Conservation (phyloP, 2,113 vertebrate species). For the Ia io region DNA sequence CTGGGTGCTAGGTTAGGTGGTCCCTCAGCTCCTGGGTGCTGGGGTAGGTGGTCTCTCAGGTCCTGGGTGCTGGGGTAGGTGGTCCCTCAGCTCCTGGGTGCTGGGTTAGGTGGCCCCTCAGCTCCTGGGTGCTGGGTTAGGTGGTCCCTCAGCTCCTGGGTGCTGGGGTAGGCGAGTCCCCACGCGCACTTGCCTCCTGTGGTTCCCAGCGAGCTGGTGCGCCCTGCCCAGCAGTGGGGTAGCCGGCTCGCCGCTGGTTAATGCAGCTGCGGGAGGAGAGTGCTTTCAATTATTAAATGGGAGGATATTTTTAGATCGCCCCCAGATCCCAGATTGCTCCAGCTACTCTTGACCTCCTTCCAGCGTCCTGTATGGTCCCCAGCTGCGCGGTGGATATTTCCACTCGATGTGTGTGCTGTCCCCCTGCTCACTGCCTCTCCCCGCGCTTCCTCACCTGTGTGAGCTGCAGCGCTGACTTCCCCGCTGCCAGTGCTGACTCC, state of each 20-base stretch:
- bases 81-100: no score
- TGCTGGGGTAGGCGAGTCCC: no score
- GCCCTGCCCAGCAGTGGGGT: neutral
- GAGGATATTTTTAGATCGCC: constrained; percentile 48
- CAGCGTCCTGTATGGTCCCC: neutral
- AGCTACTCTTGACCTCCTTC: constrained; percentile 7
- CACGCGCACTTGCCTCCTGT: no score
- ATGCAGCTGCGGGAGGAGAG: neutral
- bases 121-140: no score
- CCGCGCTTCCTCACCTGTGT: neutral
- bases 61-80: no score
- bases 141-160: no score
- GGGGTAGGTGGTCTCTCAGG: no score
- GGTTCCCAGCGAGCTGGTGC: no score
- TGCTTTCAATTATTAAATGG: neutral
- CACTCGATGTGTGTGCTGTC: neutral
- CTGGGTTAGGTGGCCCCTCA: no score
- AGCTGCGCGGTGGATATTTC: neutral
- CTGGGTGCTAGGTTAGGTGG: no score
- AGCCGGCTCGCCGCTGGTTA: neutral
- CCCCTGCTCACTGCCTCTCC: neutral
- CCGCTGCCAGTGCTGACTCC: neutral
- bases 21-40: no score
- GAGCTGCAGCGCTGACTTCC: neutral
- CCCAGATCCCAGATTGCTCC: neutral